Evolutionary conservation across 2,113 vertebrate species (phyloP).

Genomic region (Vanacampus margaritifer): DNA sequence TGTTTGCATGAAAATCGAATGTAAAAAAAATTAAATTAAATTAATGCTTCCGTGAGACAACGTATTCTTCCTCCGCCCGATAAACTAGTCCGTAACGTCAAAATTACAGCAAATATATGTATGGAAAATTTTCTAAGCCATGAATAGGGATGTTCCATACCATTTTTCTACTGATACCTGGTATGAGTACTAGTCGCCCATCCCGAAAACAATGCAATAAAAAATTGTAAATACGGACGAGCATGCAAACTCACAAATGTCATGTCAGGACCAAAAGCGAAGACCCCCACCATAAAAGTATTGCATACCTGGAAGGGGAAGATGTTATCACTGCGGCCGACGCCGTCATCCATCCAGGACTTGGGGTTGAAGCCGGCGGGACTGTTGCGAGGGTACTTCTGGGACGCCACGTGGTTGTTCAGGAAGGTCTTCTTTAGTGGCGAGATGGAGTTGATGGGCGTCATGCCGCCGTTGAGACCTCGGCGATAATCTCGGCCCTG

Average conservation of each 20-base stretch:
- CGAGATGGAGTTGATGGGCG: conserved; percentile 95
- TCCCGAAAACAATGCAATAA: not conserved
- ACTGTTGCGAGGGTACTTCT: conserved; percentile 94
- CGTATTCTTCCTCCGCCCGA: not conserved
- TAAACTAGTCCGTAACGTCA: not conserved
- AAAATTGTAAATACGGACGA: too few species aligned
- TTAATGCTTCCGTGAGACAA: not conserved
- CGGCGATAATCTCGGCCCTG: conserved; percentile 94
- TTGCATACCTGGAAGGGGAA: conserved; percentile 97
- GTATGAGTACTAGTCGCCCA: too few species aligned
- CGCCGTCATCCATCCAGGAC: conserved; percentile 97
- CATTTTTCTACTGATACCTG: too few species aligned
- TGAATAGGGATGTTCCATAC: too few species aligned
- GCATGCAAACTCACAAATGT: too few species aligned
- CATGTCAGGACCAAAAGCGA: too few species aligned
- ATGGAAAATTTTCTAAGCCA: not conserved
- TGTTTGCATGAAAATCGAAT: not conserved
- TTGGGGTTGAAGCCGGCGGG: conserved; percentile 92
- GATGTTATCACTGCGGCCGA: conserved; percentile 92
- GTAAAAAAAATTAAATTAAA: not conserved
- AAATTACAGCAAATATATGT: too few species aligned
- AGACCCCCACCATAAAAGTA: not conserved
- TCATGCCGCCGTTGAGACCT: conserved; percentile 92
- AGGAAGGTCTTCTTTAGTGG: conserved; percentile 98
- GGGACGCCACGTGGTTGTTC: conserved; percentile 94